Conservation (phyloP, 2,113 vertebrate genomes). For the Junco hyemalis region DNA sequence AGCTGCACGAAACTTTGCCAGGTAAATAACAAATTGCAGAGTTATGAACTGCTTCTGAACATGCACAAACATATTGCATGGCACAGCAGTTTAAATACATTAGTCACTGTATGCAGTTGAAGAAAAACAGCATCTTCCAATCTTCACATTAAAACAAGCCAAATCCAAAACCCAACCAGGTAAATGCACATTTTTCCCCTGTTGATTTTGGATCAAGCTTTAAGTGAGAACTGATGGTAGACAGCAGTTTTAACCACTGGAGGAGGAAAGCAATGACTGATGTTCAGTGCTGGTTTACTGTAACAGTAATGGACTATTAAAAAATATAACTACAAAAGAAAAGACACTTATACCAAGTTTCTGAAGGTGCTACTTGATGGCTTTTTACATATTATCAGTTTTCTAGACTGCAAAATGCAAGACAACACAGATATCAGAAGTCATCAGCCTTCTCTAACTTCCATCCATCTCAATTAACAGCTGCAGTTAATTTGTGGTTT, state of each 20-base stretch:
- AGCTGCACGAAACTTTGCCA: neutral
- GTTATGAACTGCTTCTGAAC: neutral
- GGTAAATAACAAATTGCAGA: neutral
- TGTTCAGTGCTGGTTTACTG: neutral
- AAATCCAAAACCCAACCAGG: neutral
- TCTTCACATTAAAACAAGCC: neutral
- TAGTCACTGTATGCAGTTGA: neutral
- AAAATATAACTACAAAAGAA: neutral
- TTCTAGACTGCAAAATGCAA: neutral
- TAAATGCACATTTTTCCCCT: neutral
- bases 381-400: neutral
- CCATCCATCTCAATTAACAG: neutral
- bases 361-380: neutral
- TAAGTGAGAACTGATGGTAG: neutral
- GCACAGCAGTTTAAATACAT: neutral
- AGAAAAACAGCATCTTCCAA: neutral
- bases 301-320: neutral
- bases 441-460: neutral
- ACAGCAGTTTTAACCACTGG: neutral
- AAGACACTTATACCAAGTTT: neutral
- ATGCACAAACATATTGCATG: neutral
- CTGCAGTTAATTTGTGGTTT: neutral
- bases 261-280: neutral
- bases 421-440: neutral
- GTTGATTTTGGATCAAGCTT: conserved; percentile 25